A percentile compares a stretch with the other conserved stretches of the same genome.
Evolutionary conservation across 2,797 vertebrate species (phyloP).

Genomic region (Acanthis flammea): DNA sequence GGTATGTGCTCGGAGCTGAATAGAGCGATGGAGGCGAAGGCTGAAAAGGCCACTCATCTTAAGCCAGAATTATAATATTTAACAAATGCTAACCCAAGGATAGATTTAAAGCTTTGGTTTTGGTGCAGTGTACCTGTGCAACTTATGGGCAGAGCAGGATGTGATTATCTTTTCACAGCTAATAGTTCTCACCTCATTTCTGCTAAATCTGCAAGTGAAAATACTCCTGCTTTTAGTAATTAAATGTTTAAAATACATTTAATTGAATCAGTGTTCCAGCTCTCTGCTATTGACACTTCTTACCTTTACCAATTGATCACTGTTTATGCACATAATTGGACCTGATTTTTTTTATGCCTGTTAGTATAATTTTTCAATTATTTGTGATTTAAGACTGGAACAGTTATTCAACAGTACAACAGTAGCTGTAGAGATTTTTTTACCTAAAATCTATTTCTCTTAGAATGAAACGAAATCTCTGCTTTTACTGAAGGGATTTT

Average conservation of each 20-base stretch:
- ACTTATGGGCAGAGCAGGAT: neutral
- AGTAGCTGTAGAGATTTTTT: neutral
- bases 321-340: neutral
- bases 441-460: slow-evolving; percentile 26
- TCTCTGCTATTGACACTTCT: neutral
- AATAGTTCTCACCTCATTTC: neutral
- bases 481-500: neutral
- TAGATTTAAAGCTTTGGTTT: slow-evolving; percentile 32
- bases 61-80: slow-evolving; percentile 71
- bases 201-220: neutral
- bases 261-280: neutral
- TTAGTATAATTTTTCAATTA: neutral
- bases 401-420: neutral
- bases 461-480: neutral
- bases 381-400: slow-evolving; percentile 22
- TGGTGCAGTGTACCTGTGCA: slow-evolving; percentile 51
- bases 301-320: neutral
- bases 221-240: neutral
- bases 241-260: neutral
- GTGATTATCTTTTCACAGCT: neutral
- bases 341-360: neutral
- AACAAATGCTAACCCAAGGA: slow-evolving; percentile 52
- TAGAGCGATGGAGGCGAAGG: slow-evolving; percentile 51
- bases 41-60: slow-evolving; percentile 63
- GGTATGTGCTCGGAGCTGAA: slow-evolving; percentile 68